Conservation (phyloP, 1,140 invertebrate species). For the Sycophaga agraensis region DNA sequence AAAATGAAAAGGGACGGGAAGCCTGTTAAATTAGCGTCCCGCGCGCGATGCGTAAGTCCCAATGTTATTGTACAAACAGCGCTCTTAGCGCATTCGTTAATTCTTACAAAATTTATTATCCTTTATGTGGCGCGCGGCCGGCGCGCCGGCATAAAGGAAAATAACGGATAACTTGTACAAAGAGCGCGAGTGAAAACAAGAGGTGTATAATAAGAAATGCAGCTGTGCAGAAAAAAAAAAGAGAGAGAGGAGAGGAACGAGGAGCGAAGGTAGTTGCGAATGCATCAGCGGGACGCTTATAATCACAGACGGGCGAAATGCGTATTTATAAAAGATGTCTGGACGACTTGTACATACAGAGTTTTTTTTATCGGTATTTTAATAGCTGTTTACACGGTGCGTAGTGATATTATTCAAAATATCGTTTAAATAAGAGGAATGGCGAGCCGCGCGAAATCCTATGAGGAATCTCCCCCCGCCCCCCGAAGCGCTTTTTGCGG, state of each 20-base stretch:
- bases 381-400: no score
- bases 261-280: no score
- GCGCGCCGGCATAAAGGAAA: slow-evolving; percentile 16
- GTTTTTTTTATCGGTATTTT: no score
- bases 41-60: not conserved
- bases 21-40: slow-evolving; percentile 8
- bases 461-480: no score
- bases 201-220: not conserved
- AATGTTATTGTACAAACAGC: slow-evolving; percentile 19
- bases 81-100: slow-evolving; percentile 5
- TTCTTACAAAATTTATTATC: slow-evolving; percentile 28
- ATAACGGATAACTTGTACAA: slow-evolving; percentile 12
- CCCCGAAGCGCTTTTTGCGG: no score
- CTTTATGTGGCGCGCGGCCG: slow-evolving; percentile 7
- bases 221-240: slow-evolving; percentile 1
- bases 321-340: no score
- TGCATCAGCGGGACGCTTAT: no score
- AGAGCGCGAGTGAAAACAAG: slow-evolving; percentile 10
- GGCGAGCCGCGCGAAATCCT: no score
- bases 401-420: no score
- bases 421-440: no score
- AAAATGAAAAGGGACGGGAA: not conserved
- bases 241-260: not conserved
- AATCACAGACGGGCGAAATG: no score
- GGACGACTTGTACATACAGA: no score